Conservation (phyloP, 1,140 invertebrate species). For the Charaxes varanes region DNA sequence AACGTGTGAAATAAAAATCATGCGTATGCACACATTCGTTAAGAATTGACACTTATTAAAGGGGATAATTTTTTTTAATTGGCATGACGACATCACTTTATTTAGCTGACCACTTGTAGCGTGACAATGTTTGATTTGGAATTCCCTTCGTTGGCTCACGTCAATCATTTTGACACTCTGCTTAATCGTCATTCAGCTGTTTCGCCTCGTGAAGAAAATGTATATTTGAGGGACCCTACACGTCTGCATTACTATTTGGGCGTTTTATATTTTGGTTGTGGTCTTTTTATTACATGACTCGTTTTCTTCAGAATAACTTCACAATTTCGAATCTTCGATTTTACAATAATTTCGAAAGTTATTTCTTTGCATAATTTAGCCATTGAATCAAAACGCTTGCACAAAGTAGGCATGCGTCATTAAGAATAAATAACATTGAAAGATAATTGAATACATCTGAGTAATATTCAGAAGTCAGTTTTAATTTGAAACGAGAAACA, state of each 20-base stretch:
- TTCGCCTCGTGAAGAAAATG: constrained; percentile 22
- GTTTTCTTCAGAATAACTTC: no score
- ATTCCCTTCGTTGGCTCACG: constrained; percentile 52
- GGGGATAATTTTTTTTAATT: constrained; percentile 72
- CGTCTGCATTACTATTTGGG: constrained; percentile 13
- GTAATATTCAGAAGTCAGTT: constrained; percentile 31
- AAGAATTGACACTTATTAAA: constrained; percentile 73
- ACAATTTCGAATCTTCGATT: no score
- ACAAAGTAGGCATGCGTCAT: constrained; percentile 5
- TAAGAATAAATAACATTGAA: constrained; percentile 18
- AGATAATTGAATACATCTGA: constrained; percentile 28
- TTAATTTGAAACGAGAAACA: constrained; percentile 32
- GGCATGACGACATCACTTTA: constrained; percentile 69
- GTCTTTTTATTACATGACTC: constrained; percentile 7
- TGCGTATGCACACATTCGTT: constrained; percentile 71
- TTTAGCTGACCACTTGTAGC: constrained; percentile 55
- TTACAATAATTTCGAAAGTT: constrained; percentile 13
- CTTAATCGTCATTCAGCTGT: constrained; percentile 20
- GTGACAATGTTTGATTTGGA: constrained; percentile 61
- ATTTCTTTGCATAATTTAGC: constrained; percentile 7
- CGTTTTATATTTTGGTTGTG: constrained; percentile 17
- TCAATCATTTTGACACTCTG: constrained; percentile 46
- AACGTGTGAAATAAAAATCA: constrained; percentile 72
- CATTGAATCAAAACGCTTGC: background rate
- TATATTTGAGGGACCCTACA: constrained; percentile 17